Percentiles rank a stretch among this genome's conserved stretches.
These are phyloP conservation scores for Alca torda DNA, from an alignment of 2,797 vertebrate species.

Conservation along the genomic window DNA sequence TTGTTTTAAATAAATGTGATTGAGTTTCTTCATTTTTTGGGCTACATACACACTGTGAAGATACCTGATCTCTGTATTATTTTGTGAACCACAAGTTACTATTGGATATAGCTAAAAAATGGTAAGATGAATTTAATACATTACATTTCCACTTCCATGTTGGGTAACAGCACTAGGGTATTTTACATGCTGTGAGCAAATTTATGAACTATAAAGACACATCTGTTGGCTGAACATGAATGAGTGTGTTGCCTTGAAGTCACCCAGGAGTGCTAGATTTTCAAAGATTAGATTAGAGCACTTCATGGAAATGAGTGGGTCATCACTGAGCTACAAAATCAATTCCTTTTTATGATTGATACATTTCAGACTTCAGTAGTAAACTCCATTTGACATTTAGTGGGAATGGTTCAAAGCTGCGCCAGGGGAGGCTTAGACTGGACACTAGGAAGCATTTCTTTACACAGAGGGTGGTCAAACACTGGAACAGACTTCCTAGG, in stretches of 20 bases:
- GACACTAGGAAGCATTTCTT: too few species aligned
- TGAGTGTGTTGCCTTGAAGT: neutral
- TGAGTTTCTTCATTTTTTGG: neutral
- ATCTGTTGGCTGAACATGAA: neutral
- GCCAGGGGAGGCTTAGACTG: too few species aligned
- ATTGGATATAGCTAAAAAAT: neutral
- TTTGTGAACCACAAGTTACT: neutral
- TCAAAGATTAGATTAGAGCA: neutral
- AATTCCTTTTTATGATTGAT: neutral
- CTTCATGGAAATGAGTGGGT: neutral
- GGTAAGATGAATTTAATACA: neutral
- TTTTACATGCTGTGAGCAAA: neutral
- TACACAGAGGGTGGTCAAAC: too few species aligned
- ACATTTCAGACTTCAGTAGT: neutral
- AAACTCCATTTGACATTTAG: neutral
- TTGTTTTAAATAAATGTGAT: neutral
- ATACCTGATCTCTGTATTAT: neutral
- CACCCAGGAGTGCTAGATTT: neutral
- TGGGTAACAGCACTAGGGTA: neutral
- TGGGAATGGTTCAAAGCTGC: neutral
- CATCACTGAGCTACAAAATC: neutral
- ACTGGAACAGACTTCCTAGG: too few species aligned
- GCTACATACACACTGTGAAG: neutral
- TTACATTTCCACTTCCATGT: neutral
- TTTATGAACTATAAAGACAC: neutral